phyloP scores from a whole-genome alignment of 2,888 invertebrate species.

The Lamproptera curius region DNA sequence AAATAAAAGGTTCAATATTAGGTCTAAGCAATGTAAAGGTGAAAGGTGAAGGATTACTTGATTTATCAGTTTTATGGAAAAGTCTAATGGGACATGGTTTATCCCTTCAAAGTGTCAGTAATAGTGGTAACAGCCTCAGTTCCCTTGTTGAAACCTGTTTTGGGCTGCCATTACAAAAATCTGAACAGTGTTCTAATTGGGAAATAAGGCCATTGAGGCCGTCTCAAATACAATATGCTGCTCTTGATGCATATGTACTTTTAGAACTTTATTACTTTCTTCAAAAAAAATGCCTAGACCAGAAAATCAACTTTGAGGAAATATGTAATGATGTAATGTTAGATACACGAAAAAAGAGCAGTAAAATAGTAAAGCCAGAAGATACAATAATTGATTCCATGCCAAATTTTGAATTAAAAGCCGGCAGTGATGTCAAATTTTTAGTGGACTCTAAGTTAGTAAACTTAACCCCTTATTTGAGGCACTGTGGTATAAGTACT shows the following conservation, averaged over 20 bases:
- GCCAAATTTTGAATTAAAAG: constrained; percentile 34
- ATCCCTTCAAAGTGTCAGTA: constrained; percentile 54
- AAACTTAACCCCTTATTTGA: constrained; percentile 51
- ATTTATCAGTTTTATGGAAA: constrained; percentile 62
- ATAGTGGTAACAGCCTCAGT: constrained; percentile 82
- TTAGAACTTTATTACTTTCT: constrained; percentile 87
- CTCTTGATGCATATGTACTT: constrained; percentile 92
- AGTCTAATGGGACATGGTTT: constrained; percentile 53
- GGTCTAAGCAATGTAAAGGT: constrained; percentile 63
- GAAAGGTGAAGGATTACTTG: constrained; percentile 69
- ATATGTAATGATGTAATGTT: constrained; percentile 79
- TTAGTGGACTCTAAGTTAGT: constrained; percentile 52
- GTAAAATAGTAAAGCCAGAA: constrained; percentile 53
- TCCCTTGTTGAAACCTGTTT: constrained; percentile 86
- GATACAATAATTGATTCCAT: constrained; percentile 39
- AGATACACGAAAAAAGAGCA: constrained; percentile 69
- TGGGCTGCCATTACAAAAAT: constrained; percentile 87
- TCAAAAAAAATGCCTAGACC: constrained; percentile 56
- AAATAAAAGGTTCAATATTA: constrained; percentile 59
- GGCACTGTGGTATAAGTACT: constrained; percentile 78
- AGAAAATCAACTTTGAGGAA: constrained; percentile 80
- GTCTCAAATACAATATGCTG: constrained; percentile 90
- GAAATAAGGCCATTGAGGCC: constrained; percentile 87
- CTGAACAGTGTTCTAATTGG: constrained; percentile 96
- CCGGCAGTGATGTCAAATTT: constrained; percentile 47